Conservation (phyloP, 2,888 invertebrate genomes). For the Rhingia campestris region DNA sequence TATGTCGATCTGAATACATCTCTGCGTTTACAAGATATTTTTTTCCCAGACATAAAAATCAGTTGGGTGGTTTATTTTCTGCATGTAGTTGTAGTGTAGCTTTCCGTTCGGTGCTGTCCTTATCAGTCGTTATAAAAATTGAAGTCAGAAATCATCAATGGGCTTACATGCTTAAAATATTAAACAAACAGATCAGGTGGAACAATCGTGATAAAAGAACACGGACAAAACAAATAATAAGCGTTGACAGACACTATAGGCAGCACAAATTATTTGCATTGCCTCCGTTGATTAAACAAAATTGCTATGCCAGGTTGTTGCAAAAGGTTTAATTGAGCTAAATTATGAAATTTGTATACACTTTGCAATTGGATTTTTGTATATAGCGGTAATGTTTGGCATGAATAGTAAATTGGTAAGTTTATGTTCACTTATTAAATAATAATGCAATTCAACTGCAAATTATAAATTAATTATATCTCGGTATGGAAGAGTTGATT, state of each 20-base stretch:
- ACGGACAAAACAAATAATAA: slow-evolving; percentile 28
- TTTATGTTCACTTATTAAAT: slow-evolving; percentile 31
- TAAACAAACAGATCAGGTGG: slow-evolving; percentile 56
- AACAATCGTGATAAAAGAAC: slow-evolving; percentile 36
- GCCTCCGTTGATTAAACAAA: slow-evolving; percentile 39
- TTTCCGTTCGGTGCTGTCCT: slow-evolving; percentile 20
- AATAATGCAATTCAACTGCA: neutral
- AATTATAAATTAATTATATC: no score
- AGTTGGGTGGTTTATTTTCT: neutral
- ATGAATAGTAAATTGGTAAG: slow-evolving; percentile 35
- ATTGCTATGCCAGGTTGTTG: slow-evolving; percentile 37
- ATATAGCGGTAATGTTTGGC: slow-evolving; percentile 2
- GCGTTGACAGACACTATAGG: slow-evolving; percentile 28
- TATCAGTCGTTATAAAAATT: slow-evolving; percentile 65
- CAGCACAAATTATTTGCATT: slow-evolving; percentile 26
- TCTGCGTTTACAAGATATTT: slow-evolving; percentile 13
- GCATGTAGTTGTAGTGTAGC: slow-evolving; percentile 5
- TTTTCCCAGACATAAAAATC: slow-evolving; percentile 25
- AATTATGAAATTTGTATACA: slow-evolving; percentile 29
- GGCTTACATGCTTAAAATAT: slow-evolving; percentile 20
- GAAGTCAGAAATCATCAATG: slow-evolving; percentile 39
- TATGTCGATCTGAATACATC: slow-evolving; percentile 52
- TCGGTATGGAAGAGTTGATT: no score
- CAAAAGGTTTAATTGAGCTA: slow-evolving; percentile 52
- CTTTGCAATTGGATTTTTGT: slow-evolving; percentile 22